Conservation (phyloP, 2,888 invertebrate genomes). For the Chrysolina americana region DNA sequence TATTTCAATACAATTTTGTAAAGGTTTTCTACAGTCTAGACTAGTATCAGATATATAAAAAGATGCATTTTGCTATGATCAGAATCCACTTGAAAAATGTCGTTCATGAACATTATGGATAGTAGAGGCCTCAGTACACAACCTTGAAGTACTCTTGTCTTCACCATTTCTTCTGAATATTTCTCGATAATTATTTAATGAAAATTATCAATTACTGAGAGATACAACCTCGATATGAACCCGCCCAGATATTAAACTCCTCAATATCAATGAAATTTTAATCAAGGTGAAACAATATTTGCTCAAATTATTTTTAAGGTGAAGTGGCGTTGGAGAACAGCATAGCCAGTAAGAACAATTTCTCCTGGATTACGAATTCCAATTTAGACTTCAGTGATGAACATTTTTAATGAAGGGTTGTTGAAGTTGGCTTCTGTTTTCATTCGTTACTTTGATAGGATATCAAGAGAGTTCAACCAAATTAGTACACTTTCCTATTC, state of each 20-base stretch:
- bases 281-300: slow-evolving; percentile 47
- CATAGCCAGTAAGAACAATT: neutral
- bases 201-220: too few relatives aligned
- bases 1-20: too few relatives aligned
- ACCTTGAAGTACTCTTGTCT: too few relatives aligned
- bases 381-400: slow-evolving; percentile 1
- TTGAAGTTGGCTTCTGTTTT: neutral
- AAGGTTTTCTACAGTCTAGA: too few relatives aligned
- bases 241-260: neutral
- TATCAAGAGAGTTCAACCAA: neutral
- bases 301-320: slow-evolving; percentile 38
- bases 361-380: slow-evolving; percentile 8
- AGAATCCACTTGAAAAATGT: too few relatives aligned
- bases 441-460: neutral
- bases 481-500: neutral
- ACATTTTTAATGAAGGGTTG: slow-evolving; percentile 10
- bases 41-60: too few relatives aligned
- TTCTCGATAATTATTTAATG: too few relatives aligned
- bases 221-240: neutral
- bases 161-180: too few relatives aligned
- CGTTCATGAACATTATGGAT: too few relatives aligned
- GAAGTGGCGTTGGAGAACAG: neutral
- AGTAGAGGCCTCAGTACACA: too few relatives aligned
- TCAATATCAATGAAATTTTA: slow-evolving; percentile 41
- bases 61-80: too few relatives aligned